phyloP scores from a whole-genome alignment of 2,888 invertebrate species.

The Girardia tigrina region DNA sequence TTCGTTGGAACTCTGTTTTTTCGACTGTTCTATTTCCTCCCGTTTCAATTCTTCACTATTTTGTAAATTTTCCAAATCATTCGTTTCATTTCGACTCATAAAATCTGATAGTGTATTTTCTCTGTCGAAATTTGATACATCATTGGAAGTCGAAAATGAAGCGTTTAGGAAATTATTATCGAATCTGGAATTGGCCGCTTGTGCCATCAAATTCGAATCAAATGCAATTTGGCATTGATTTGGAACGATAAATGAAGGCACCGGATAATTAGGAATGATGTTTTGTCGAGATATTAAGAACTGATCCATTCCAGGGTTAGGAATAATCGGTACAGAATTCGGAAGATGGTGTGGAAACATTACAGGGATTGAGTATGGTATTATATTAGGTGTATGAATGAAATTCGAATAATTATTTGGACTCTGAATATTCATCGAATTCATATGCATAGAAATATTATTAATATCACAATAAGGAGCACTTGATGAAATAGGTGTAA shows the following conservation, averaged over 20 bases:
- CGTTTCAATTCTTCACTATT: slow-evolving; percentile 10
- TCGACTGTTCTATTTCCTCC: neutral
- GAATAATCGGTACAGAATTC: neutral
- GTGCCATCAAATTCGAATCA: neutral
- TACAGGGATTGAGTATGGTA: neutral
- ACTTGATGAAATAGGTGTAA: slow-evolving; percentile 9
- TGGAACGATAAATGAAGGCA: neutral
- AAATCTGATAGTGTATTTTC: neutral
- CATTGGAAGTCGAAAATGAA: too few relatives aligned
- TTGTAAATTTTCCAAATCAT: neutral
- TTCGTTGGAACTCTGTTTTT: neutral
- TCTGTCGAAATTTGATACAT: neutral
- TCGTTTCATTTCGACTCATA: neutral
- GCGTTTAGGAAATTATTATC: slow-evolving; percentile 13
- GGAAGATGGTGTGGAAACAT: slow-evolving; percentile 4
- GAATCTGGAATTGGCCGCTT: neutral
- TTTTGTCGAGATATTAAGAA: neutral
- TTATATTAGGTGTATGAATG: neutral
- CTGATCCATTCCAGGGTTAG: neutral
- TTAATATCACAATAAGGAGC: slow-evolving; percentile 12
- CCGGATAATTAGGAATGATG: neutral
- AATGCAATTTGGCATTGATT: slow-evolving; percentile 1
- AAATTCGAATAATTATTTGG: neutral
- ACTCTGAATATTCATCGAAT: slow-evolving; percentile 1
- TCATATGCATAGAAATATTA: slow-evolving; percentile 12